Percentiles rank a stretch among this genome's conserved stretches.
These are phyloP conservation scores for Haliclystus octoradiatus DNA, from an alignment of 30 jellyfish, hydroid and myxozoan species.

Conservation along the genomic window DNA sequence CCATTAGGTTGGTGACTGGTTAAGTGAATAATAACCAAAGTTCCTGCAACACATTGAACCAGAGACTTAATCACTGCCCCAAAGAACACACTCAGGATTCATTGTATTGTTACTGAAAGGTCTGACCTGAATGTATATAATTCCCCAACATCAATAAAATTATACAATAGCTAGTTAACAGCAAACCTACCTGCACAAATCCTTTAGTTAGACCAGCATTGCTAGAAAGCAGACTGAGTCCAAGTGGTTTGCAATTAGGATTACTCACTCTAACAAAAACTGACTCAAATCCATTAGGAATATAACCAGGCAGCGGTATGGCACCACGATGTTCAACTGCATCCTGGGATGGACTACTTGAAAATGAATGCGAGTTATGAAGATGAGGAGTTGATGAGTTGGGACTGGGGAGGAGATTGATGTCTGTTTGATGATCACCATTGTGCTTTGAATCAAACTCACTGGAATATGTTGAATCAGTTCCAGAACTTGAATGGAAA, in stretches of 20 bases:
- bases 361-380: conserved; percentile 17
- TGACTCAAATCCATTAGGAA: conserved; percentile 70
- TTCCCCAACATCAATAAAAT: background rate
- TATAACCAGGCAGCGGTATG: conserved; percentile 61
- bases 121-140: background rate
- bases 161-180: background rate
- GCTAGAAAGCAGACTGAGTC: conserved; percentile 84
- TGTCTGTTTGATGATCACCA: background rate
- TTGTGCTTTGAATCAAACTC: background rate
- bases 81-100: too few relatives aligned
- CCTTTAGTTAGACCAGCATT: conserved; percentile 34
- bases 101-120: too few relatives aligned
- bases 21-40: background rate
- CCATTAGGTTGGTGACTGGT: background rate
- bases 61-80: too few relatives aligned
- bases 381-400: background rate
- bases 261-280: conserved; percentile 48
- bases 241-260: conserved; percentile 45
- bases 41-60: too few relatives aligned
- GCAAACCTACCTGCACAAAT: conserved; percentile 52
- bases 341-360: conserved; percentile 7
- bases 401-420: background rate
- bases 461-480: background rate
- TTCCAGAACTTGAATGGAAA: background rate
- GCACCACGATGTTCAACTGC: background rate